These are phyloP conservation scores for Sipha maydis DNA, from an alignment of 2,888 invertebrate species.

Conservation along the genomic window DNA sequence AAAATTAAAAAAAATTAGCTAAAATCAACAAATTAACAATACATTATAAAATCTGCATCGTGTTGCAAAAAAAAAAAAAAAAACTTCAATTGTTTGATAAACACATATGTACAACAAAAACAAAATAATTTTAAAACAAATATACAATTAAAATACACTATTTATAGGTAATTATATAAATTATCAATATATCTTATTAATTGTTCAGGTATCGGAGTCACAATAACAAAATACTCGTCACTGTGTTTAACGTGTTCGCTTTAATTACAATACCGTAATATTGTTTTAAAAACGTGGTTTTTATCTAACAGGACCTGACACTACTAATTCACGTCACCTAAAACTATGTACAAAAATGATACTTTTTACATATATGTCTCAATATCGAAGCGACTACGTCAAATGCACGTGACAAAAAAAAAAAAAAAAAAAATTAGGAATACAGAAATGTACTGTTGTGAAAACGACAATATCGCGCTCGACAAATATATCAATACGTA, in stretches of 20 bases:
- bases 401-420: too few relatives aligned
- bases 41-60: slow-evolving; percentile 28
- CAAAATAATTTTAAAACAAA: slow-evolving; percentile 28
- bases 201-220: neutral
- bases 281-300: neutral
- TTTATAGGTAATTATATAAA: neutral
- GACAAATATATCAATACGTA: too few relatives aligned
- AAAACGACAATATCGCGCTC: too few relatives aligned
- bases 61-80: neutral
- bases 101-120: slow-evolving; percentile 24
- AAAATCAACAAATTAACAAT: slow-evolving; percentile 63
- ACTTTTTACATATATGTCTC: too few relatives aligned
- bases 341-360: too few relatives aligned
- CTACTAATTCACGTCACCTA: too few relatives aligned
- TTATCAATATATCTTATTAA: neutral
- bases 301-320: too few relatives aligned
- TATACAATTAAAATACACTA: neutral
- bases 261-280: too few relatives aligned
- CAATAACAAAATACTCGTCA: neutral
- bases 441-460: too few relatives aligned
- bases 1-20: slow-evolving; percentile 41
- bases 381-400: too few relatives aligned
- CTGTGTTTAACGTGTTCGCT: neutral
- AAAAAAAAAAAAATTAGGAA: too few relatives aligned
- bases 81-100: neutral